These are phyloP conservation scores for Tribolium madens DNA, from an alignment of 1,140 invertebrate genomes.

Conservation along the genomic window DNA sequence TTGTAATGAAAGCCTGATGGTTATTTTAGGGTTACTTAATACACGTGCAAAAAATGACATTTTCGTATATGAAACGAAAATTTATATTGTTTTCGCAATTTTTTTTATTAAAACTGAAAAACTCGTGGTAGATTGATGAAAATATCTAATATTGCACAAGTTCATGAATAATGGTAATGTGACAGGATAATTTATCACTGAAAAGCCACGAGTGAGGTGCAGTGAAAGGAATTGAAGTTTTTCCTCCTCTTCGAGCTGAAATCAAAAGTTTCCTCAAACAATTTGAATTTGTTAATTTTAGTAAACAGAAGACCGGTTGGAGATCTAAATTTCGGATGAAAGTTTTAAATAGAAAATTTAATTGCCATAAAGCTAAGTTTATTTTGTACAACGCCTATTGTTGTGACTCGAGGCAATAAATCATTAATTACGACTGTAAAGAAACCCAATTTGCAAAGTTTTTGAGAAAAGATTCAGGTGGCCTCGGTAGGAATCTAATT, in stretches of 20 bases:
- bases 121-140: neutral
- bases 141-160: neutral
- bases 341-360: slow-evolving; percentile 24
- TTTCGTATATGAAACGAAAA: neutral
- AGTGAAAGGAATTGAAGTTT: neutral
- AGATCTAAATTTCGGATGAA: slow-evolving; percentile 5
- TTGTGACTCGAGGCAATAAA: slow-evolving; percentile 31
- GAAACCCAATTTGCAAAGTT: slow-evolving; percentile 39
- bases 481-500: slow-evolving; percentile 35
- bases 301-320: neutral
- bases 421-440: slow-evolving; percentile 35
- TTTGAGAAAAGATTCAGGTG: slow-evolving; percentile 34
- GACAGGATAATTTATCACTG: neutral
- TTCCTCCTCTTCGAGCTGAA: neutral
- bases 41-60: neutral
- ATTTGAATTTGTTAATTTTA: slow-evolving; percentile 6
- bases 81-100: neutral
- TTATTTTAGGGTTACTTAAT: neutral
- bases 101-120: neutral
- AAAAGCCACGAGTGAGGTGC: neutral
- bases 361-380: slow-evolving; percentile 9
- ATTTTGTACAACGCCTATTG: neutral
- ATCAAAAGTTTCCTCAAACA: neutral
- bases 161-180: neutral
- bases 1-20: neutral